phyloP scores from a whole-genome alignment of 2,113 vertebrate genomes.

The Ploceus nigricollis region DNA sequence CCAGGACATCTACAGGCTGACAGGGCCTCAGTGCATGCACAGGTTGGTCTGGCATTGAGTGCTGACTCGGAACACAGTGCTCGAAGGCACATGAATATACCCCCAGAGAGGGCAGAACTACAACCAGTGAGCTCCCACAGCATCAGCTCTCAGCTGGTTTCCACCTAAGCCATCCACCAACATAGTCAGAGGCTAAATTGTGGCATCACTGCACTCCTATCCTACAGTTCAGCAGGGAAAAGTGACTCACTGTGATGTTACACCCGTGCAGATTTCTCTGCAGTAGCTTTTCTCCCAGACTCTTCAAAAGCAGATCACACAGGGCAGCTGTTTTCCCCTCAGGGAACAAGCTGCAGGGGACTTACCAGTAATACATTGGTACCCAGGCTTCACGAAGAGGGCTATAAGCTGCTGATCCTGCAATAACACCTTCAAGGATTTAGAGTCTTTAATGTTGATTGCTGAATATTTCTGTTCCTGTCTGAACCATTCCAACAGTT shows the following conservation, averaged over 20 bases:
- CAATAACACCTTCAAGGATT: conserved; percentile 44
- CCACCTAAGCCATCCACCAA: not conserved
- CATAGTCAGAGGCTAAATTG: not conserved
- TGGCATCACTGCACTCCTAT: not conserved
- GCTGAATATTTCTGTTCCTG: conserved; percentile 32
- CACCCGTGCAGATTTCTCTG: not conserved
- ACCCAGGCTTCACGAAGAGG: not conserved
- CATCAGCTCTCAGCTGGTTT: not conserved
- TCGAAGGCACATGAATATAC: not conserved
- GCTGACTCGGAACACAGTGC: not conserved
- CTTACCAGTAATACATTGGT: not conserved
- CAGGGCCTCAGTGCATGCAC: not conserved
- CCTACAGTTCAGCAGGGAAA: not conserved
- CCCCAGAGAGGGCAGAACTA: not conserved
- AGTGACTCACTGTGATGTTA: not conserved
- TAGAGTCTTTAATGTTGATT: conserved; percentile 39
- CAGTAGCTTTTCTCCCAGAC: not conserved
- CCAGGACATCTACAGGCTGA: not conserved
- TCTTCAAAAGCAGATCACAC: not conserved
- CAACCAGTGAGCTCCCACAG: not conserved
- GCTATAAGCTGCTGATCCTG: conserved; percentile 49
- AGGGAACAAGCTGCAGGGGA: not conserved
- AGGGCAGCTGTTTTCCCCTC: not conserved
- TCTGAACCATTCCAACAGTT: conserved; percentile 45
- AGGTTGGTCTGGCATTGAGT: not conserved